These are phyloP conservation scores for Oncopodura yosiiana DNA, from an alignment of 1,140 invertebrate genomes.

Conservation along the genomic window DNA sequence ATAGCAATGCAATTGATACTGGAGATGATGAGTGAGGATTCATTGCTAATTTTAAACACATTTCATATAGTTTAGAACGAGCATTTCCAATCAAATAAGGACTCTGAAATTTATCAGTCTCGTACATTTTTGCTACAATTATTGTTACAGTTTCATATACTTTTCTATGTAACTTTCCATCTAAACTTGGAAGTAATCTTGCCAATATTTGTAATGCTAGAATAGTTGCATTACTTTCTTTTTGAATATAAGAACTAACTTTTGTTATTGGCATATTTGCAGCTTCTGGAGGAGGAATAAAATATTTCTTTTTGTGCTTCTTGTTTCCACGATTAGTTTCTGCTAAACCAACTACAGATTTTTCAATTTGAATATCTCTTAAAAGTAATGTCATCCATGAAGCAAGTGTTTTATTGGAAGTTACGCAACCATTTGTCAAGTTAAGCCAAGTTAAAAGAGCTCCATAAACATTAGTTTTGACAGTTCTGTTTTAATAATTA, in stretches of 20 bases:
- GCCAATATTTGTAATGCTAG: constrained; percentile 1
- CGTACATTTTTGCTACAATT: background rate
- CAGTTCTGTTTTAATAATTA: background rate
- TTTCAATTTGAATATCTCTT: constrained; percentile 11
- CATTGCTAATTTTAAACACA: background rate
- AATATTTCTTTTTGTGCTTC: background rate
- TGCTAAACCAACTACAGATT: constrained; percentile 4
- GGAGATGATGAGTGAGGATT: constrained; percentile 14
- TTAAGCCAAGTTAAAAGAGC: constrained; percentile 4
- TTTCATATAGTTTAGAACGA: constrained; percentile 2
- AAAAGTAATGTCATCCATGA: background rate
- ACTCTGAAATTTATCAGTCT: background rate
- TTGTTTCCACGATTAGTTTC: background rate
- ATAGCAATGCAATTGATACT: constrained; percentile 3
- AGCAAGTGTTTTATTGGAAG: background rate
- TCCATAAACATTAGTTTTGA: background rate
- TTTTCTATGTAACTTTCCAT: constrained; percentile 2
- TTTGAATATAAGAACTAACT: background rate
- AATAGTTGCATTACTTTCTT: background rate
- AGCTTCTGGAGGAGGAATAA: background rate
- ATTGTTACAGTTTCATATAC: constrained; percentile 10
- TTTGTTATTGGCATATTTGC: background rate
- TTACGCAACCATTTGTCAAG: background rate
- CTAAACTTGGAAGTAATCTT: constrained; percentile 13
- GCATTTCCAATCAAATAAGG: constrained; percentile 12